Conservation (phyloP, 1,140 invertebrate species). For the Sitophilus oryzae region DNA sequence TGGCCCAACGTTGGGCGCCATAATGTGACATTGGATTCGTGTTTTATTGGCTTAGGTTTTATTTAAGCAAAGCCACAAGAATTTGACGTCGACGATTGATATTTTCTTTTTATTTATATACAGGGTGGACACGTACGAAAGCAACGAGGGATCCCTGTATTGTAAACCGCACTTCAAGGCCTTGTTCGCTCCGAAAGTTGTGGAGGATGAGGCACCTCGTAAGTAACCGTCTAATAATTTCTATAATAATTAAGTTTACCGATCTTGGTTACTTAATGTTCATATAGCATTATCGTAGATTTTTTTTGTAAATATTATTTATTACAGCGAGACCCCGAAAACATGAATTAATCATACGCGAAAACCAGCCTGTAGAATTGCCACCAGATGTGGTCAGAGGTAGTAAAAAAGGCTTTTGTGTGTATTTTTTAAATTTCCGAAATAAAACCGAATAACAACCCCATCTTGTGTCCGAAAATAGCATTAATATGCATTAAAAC, state of each 20-base stretch:
- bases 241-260: neutral
- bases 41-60: too few species aligned
- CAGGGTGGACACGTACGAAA: conserved; percentile 84
- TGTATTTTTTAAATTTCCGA: too few species aligned
- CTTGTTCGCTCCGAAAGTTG: conserved; percentile 84
- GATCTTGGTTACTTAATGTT: too few species aligned
- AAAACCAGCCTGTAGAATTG: conserved; percentile 81
- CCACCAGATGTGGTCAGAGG: conserved; percentile 88
- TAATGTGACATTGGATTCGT: too few species aligned
- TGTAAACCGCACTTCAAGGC: conserved; percentile 92
- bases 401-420: conserved; percentile 43
- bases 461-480: too few species aligned
- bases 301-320: too few species aligned
- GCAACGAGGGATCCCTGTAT: conserved; percentile 80
- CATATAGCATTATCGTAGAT: too few species aligned
- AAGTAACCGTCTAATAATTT: conserved; percentile 40
- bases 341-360: conserved; percentile 84
- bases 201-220: conserved; percentile 67
- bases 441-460: neutral
- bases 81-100: too few species aligned
- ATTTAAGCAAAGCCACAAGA: too few species aligned
- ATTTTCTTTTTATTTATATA: conserved; percentile 38
- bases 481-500: too few species aligned
- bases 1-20: too few species aligned
- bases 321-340: conserved; percentile 62